Base-by-base conservation (phyloP, 1,140 invertebrate genomes). In the Neodiprion lecontei region DNA sequence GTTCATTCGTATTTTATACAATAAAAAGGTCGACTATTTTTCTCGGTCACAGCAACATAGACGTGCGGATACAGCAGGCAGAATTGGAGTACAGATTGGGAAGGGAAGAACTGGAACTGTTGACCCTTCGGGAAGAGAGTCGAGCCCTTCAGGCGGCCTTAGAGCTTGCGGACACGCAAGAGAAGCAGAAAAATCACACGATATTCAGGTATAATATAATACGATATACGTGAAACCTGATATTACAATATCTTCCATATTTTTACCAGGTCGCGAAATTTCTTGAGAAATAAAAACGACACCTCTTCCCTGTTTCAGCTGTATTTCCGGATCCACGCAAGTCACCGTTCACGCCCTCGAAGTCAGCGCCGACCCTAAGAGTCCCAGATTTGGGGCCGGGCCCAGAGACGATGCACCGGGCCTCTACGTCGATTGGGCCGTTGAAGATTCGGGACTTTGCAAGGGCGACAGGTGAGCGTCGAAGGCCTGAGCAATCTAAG, bases 71-170 rank as follows among this genome's bases (percentile, higher is more conserved):
- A 81, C 93, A 96, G 78, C 95, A 96, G 82, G 96, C 96, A 0
- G 96, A 97, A 86, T 85, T 97, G 75, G 95, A 97, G 81, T 97
- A 96, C 85, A 93, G 96, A 83, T 86, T 96, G 50, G 96, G 96
- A 0, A 90, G 95, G 21, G 96, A 97, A 84, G 96, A 97, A 86
- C 87, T 97, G 69, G 95, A 96, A 85, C 88, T 96, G 80, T 88
- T 96, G 73, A 95, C 95, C 28, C 87, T 97, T 74, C 90, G 94
- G 74, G 95, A 96, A 88, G 95, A 97, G 84, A 93, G 92, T 67
- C 89, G 95, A 72, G 92, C 94, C n/a, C 88, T 97, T 23, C 93
- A 95, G 81, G 88, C 93, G 9, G 92, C 94, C 71, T 87, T 96
- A 47, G 95, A 96, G 84, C 92, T 94, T 88, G 92, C 89, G 73